These are phyloP conservation scores for Pteropus rufus DNA, from an alignment of 2,797 vertebrate genomes.

Conservation along the genomic window DNA sequence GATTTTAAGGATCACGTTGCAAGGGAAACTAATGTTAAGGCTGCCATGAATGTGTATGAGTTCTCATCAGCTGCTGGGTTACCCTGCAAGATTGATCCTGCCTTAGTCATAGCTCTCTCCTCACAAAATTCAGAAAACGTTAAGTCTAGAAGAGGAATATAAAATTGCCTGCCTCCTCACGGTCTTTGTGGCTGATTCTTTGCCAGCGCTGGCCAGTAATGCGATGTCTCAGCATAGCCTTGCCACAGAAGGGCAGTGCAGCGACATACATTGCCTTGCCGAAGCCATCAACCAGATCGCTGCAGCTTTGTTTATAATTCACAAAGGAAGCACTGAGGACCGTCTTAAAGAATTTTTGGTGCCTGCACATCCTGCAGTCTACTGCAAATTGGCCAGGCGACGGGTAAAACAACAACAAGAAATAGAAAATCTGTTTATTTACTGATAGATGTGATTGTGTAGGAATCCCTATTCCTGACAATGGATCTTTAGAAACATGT, in stretches of 20 bases:
- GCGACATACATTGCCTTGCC: conserved; percentile 98
- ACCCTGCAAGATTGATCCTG: no score
- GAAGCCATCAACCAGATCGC: conserved; percentile 99
- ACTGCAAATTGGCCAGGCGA: conserved; percentile 98
- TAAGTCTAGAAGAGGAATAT: conserved; percentile 97
- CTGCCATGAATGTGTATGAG: no score
- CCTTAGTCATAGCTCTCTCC: no score
- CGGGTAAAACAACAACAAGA: conserved; percentile 96
- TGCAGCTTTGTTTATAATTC: conserved; percentile 98
- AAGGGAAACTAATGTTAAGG: no score
- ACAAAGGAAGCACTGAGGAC: conserved; percentile 99
- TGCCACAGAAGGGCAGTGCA: conserved; percentile 98
- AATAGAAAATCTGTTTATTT: conserved; percentile 98
- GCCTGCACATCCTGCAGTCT: conserved; percentile 97
- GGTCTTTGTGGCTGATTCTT: conserved; percentile 98
- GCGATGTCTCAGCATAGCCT: conserved; percentile 99
- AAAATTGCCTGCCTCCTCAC: conserved; percentile 99
- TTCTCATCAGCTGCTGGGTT: no score
- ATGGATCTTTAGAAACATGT: conserved; percentile 98
- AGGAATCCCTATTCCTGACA: conserved; percentile 98
- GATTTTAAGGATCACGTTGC: no score
- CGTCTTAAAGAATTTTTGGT: conserved; percentile 98
- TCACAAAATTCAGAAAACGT: conserved; percentile 89
- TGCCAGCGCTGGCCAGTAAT: conserved; percentile 96
- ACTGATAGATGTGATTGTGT: conserved; percentile 98